Conservation (phyloP, 1,140 invertebrate genomes). For the Lasaia peninsularis region DNA sequence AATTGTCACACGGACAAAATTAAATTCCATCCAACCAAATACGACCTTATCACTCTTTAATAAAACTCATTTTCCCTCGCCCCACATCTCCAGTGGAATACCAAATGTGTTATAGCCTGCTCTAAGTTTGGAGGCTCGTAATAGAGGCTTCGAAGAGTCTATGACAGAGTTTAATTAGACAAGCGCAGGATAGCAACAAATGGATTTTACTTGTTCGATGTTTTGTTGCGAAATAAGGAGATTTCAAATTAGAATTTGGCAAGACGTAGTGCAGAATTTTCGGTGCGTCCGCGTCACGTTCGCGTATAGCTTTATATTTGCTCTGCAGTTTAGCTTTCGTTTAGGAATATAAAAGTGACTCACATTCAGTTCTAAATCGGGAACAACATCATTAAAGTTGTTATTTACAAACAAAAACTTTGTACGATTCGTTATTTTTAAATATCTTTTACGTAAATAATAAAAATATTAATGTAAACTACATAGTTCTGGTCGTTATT, state of each 20-base stretch:
- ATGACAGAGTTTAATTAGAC: slow-evolving; percentile 77
- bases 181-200: slow-evolving; percentile 68
- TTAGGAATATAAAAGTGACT: background rate
- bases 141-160: slow-evolving; percentile 76
- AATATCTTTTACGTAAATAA: no score
- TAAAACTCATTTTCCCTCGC: slow-evolving; percentile 46
- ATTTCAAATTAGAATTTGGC: slow-evolving; percentile 10
- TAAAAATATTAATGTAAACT: no score
- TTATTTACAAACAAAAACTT: no score
- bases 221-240: slow-evolving; percentile 10
- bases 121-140: slow-evolving; percentile 73
- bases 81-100: slow-evolving; percentile 48
- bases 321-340: background rate
- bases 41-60: slow-evolving; percentile 57
- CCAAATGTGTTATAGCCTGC: slow-evolving; percentile 69
- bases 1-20: slow-evolving; percentile 74
- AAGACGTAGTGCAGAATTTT: no score
- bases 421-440: no score
- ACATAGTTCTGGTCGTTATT: no score
- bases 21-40: slow-evolving; percentile 53
- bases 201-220: slow-evolving; percentile 71
- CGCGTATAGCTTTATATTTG: background rate
- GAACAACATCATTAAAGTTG: no score
- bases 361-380: no score
- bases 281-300: no score